Base-by-base conservation (phyloP, 2,113 vertebrate genomes). In the Ornithorhynchus anatinus region DNA sequence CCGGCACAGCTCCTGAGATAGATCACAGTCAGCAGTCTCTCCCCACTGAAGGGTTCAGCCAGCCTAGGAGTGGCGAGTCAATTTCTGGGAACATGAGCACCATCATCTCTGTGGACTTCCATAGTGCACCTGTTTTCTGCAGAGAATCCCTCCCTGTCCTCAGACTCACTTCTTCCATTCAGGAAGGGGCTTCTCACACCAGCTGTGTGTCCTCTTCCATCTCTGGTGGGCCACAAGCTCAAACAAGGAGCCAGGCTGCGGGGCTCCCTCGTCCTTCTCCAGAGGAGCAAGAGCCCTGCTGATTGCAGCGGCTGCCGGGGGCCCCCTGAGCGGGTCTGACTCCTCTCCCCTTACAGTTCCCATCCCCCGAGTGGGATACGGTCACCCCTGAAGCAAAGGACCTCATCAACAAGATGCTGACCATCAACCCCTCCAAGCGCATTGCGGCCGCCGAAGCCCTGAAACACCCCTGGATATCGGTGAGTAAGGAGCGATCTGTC, bases 381-480 rank as follows among this genome's bases (percentile, higher is more conserved):
- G 97, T 98, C 52, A 98, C 97, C 20, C 96, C 96, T 0, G 97
- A 98, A 90, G 97, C 97, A 1, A 98, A 98, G 91, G 96, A 98
- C 58, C 96, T 98, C 51, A 99, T 99, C 75, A 99, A 98, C 64
- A 97, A 99, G 91, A 99, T 98, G 97, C 37, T 98, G 85, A 98
- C 97, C 72, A 99, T 98, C 84, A 98, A 99, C 57, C 97, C 97
- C 0, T 92, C 96, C 38, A 99, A 99, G 67, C 93, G 97, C 56
- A 98, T 99, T 90, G 96, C 95, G 0, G 97, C 97, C 0, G 94
- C 96, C 0, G 97, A 99, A 69, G 96, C 93, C 4, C 95, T 98
- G 57, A 98, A 98, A 75, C 97, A 98, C 66, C 97, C 97, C 42
- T 98, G 97, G 97, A 98, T 98, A 89, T 98, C 96, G 33, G 97